A percentile compares a stretch with the other conserved stretches of the same genome.
These are phyloP conservation scores for Macrobrachium rosenbergii DNA, from an alignment of 1,140 invertebrate genomes.

Conservation along the genomic window DNA sequence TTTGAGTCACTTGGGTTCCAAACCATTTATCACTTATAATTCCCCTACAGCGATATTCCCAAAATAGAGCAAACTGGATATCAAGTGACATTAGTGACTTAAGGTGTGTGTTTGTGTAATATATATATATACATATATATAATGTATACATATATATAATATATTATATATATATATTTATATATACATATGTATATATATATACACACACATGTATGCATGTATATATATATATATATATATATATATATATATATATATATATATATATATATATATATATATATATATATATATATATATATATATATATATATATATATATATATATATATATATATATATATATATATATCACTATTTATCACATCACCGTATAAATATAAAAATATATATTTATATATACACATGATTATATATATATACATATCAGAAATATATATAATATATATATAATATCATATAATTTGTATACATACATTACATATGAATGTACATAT, in stretches of 20 bases:
- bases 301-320: slow-evolving; percentile 1
- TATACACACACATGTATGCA: not conserved
- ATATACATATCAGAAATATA: not conserved
- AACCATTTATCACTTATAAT: too few species aligned
- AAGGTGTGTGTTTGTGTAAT: too few species aligned
- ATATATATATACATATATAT: too few species aligned
- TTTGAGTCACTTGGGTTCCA: too few species aligned
- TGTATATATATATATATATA: not conserved
- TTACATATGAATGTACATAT: not conserved
- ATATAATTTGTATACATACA: not conserved
- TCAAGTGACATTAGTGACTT: too few species aligned
- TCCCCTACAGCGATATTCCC: too few species aligned
- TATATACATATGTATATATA: too few species aligned
- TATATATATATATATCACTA: slow-evolving; percentile 6
- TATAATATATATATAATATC: not conserved
- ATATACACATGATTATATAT: not conserved
- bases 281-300: too few species aligned
- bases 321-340: slow-evolving; percentile 5
- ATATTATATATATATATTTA: too few species aligned
- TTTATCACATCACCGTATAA: too few species aligned
- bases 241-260: not conserved
- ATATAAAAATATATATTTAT: not conserved
- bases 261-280: slow-evolving; percentile 2
- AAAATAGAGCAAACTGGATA: too few species aligned
- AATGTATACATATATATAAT: too few species aligned